Base-by-base conservation (phyloP, 1,140 invertebrate species). In the Papilio machaon region DNA sequence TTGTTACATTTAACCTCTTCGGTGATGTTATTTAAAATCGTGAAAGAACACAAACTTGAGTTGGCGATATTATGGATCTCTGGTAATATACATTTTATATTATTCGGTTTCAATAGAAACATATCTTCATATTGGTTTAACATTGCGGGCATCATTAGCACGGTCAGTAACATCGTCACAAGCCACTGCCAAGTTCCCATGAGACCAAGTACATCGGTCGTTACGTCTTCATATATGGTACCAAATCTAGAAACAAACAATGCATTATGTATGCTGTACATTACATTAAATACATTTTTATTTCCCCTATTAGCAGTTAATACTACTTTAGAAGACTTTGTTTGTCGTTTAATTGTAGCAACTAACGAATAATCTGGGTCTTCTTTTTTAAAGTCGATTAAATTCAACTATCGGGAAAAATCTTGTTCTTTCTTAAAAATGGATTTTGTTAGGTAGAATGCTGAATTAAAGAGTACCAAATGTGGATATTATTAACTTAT, bases 101-200 rank as follows among this genome's bases (percentile, higher is more conserved):
- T 70, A 60, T 80, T 73, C 3, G 90, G 86, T 52, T 85, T 80
- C 10, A 94, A 67, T 8, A 93, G 86, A 38, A 90, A 89, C 76
- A 90, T 88, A 73, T 93, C 88, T 82, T 91, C 91, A 58, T 90
- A 92, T 73, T 88, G 86, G 82, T 91, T 89, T 43, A 91, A 89
- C n/a, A 91, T 83, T 23, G 86, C 83, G 7, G 89, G 82, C 35
- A 87, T 64, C 83, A 88, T 86, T 11, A 91, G 83, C 2, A 84
- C 81, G 7, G 88, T 87, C 38, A 88, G 86, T 5, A 90, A 67
- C 46, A 92, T 82, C 19, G 90, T 91, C 17, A 93, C 89, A 19
- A 92, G 81, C 90, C 91, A 93, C 82, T 94, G 92, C 92, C 91
- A 94, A 13, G 82, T 74, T 4, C 93, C 92, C 49, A 93, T 92